Percentiles rank a stretch among this genome's conserved stretches.
These are phyloP conservation scores for Acanthosoma haemorrhoidale DNA, from an alignment of 2,888 invertebrate genomes.

Conservation along the genomic window DNA sequence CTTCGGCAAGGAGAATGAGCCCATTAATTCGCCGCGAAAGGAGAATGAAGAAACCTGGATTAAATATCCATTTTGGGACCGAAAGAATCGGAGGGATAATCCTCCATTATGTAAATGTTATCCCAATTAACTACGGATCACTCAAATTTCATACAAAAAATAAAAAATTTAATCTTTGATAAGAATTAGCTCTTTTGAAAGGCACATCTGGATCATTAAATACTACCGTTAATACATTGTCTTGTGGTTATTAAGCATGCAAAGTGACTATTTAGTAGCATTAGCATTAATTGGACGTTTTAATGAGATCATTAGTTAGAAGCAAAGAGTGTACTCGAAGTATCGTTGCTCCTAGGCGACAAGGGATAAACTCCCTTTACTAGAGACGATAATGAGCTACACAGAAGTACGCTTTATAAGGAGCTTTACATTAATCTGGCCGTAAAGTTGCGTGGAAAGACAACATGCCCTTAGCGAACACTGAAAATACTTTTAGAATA, in stretches of 20 bases:
- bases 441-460: no score
- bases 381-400: no score
- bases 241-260: not conserved
- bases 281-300: not conserved
- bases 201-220: not conserved
- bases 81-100: not conserved
- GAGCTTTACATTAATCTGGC: no score
- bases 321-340: no score
- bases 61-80: not conserved
- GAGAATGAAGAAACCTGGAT: not conserved
- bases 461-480: no score
- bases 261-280: not conserved
- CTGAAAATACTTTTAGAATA: no score
- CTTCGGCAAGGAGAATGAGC: no score
- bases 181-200: not conserved
- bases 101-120: not conserved
- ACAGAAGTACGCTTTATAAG: no score
- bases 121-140: not conserved
- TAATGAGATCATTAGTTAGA: not conserved
- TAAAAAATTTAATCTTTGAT: no score
- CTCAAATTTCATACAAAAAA: not conserved
- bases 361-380: no score
- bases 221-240: not conserved
- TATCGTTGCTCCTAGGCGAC: no score
- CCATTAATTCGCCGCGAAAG: not conserved